These are phyloP conservation scores for Parelbella ahira DNA, from an alignment of 2,888 invertebrate species.

Conservation along the genomic window DNA sequence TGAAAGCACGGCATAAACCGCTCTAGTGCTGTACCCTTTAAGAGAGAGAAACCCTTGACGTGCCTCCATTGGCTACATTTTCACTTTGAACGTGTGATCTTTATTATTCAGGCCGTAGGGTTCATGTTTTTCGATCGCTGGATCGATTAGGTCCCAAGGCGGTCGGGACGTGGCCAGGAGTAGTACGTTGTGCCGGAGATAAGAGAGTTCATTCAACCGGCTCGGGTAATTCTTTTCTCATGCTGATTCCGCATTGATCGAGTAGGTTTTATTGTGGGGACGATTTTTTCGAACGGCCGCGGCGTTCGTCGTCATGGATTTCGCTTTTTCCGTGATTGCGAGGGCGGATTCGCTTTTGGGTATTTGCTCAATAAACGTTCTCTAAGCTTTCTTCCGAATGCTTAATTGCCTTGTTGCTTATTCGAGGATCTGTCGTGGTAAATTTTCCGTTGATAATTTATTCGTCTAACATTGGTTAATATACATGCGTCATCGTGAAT, in stretches of 20 bases:
- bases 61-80: constrained; percentile 4
- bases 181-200: constrained; percentile 65
- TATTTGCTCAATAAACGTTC: too few species aligned
- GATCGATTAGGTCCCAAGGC: constrained; percentile 50
- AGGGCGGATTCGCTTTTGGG: constrained; percentile 3
- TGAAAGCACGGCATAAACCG: constrained; percentile 16
- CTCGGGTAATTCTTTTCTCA: constrained; percentile 46
- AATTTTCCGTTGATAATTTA: too few species aligned
- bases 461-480: too few species aligned
- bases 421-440: too few species aligned
- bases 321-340: constrained; percentile 1
- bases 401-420: constrained; percentile 6
- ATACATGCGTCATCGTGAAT: too few species aligned
- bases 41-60: constrained; percentile 24
- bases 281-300: constrained; percentile 15
- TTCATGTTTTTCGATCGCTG: constrained; percentile 40
- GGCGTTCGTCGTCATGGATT: constrained; percentile 8
- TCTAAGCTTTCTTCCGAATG: constrained; percentile 1
- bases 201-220: constrained; percentile 63
- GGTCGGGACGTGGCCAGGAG: constrained; percentile 49
- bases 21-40: constrained; percentile 20
- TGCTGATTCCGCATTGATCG: constrained; percentile 49
- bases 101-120: constrained; percentile 47
- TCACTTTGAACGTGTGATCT: constrained; percentile 15
- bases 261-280: constrained; percentile 41